phyloP scores from a whole-genome alignment of 2,113 vertebrate genomes.

The Pollimyrus isidori region DNA sequence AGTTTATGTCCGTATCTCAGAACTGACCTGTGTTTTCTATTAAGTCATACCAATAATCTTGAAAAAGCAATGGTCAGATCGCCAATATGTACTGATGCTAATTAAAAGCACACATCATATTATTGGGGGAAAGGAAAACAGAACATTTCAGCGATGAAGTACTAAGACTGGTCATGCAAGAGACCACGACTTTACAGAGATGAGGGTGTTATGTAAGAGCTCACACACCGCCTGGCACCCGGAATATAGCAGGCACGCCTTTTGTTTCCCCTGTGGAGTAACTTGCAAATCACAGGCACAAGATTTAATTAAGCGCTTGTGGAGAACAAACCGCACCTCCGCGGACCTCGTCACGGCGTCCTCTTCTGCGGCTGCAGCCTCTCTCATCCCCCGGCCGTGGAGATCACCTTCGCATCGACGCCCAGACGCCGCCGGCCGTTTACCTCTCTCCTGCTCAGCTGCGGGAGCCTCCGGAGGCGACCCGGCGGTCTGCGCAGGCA shows the following conservation, averaged over 20 bases:
- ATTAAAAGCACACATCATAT: neutral
- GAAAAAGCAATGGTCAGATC: neutral
- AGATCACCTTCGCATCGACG: neutral
- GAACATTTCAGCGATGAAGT: neutral
- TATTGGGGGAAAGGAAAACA: no score
- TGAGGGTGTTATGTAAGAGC: neutral
- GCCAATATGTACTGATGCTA: neutral
- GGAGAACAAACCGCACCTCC: conserved; percentile 45
- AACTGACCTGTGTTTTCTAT: neutral
- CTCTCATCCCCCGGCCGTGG: conserved; percentile 40
- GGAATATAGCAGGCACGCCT: neutral
- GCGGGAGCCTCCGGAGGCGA: neutral
- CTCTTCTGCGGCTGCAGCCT: conserved; percentile 42
- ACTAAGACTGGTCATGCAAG: neutral
- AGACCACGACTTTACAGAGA: neutral
- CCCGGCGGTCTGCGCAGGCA: neutral
- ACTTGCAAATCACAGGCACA: neutral
- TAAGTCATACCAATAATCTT: neutral
- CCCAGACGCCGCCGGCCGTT: neutral
- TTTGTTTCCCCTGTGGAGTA: neutral
- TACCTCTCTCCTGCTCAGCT: neutral
- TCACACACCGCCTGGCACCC: neutral
- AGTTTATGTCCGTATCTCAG: neutral
- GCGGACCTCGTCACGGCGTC: conserved; percentile 57
- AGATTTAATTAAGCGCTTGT: neutral